Base-by-base conservation (phyloP, 2,797 vertebrate genomes). In the Bovichtus diacanthus region DNA sequence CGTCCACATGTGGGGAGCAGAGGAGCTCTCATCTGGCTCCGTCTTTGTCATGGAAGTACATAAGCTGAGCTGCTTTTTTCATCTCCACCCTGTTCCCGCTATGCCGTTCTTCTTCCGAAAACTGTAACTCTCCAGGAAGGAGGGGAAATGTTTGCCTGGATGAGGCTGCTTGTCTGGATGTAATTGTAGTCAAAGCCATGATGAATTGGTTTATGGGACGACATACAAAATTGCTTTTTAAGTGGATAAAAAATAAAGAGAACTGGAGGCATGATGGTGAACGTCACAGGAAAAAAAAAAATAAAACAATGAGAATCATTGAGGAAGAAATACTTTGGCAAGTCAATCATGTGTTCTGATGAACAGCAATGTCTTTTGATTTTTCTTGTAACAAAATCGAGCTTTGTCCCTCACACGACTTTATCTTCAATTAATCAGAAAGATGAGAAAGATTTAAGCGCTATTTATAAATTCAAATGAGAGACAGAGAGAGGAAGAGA, bases 1-100 rank as follows among this genome's bases (percentile, higher is more conserved):
- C 2, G 64, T 87, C 83, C 89, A 93, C 93, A 94, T 92, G 87
- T 92, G 94, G 83, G 81, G 85, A 91, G 86, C 91, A 90, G 90
- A 91, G 87, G 70, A 81, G 77, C 78, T 16, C 83, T 85, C 90
- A 90, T 93, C 92, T 92, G 89, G 91, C 80, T 78, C 76, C 0
- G 74, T 56, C 88, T 90, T 77, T 89, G 84, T 91, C 85, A 54
- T 84, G 86, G 87, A 75, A 29, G 39, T 78, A 81, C 85, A 72
- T 27, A 61, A 92, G 55, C 70, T 6, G 27, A 43, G 68, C 51
- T 36, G 49, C 68, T 49, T 77, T 85, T 79, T 84, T 78, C 55
- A 70, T 82, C 49, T 58, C 49, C 46, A 46, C 66, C 79, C 73
- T 78, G 78, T 77, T 90, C 79, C 64, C 25, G 67, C 71, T 72